Percentiles rank a stretch among this genome's conserved stretches.
Evolutionary conservation across 92 coral and sea anemone species (phyloP).

Genomic region (Zoanthus sociatus): DNA sequence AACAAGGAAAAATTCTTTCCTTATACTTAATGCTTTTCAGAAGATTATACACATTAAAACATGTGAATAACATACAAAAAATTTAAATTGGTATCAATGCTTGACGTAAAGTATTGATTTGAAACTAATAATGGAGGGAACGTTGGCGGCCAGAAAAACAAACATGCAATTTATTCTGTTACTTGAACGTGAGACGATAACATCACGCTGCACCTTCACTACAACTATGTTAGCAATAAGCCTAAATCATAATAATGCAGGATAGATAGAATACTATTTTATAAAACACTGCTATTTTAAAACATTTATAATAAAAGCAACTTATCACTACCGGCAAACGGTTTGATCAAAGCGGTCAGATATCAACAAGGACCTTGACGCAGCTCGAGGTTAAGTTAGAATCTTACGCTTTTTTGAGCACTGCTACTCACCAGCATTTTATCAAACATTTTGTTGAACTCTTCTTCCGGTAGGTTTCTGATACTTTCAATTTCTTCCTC

Average conservation of each 20-base stretch:
- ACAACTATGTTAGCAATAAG: neutral
- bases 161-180: neutral
- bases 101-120: neutral
- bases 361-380: conserved; percentile 6
- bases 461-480: conserved; percentile 39
- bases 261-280: neutral
- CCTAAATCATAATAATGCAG: conserved; percentile 3
- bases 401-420: conserved; percentile 33
- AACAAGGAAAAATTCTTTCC: neutral
- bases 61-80: neutral
- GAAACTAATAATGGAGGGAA: neutral
- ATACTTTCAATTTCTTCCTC: conserved; percentile 45
- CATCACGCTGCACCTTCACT: neutral
- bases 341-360: conserved; percentile 18
- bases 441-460: conserved; percentile 42
- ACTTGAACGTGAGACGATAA: conserved; percentile 20
- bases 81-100: neutral
- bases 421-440: conserved; percentile 42
- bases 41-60: neutral
- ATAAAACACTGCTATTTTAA: neutral
- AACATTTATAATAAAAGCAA: neutral
- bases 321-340: neutral
- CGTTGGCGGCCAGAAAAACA: neutral
- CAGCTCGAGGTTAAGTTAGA: conserved; percentile 7
- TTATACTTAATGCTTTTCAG: neutral